These are phyloP conservation scores for Turritopsis rubra DNA, from an alignment of 30 jellyfish, hydroid and myxozoan species.

Conservation along the genomic window DNA sequence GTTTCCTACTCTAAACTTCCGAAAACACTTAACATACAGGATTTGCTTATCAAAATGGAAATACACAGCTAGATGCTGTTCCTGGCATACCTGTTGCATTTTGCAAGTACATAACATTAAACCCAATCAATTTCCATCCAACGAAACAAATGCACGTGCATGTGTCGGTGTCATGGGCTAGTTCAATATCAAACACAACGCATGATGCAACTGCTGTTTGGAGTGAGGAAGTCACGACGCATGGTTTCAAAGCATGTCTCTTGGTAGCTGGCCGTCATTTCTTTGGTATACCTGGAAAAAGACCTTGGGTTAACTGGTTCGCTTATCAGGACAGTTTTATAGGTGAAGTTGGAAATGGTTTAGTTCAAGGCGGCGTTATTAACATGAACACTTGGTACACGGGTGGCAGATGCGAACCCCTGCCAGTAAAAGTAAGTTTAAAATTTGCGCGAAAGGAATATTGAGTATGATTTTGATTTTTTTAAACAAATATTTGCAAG, in stretches of 20 bases:
- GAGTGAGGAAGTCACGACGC: slow-evolving; percentile 17
- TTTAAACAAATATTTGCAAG: too few relatives aligned
- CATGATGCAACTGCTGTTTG: slow-evolving; percentile 31
- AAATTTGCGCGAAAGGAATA: too few relatives aligned
- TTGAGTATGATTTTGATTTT: too few relatives aligned
- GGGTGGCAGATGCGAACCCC: slow-evolving; percentile 19
- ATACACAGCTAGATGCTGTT: slow-evolving; percentile 19
- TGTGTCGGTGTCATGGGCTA: slow-evolving; percentile 13
- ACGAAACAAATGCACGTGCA: not conserved
- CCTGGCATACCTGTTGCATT: slow-evolving; percentile 30
- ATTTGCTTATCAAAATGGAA: slow-evolving; percentile 17
- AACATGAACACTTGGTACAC: slow-evolving; percentile 26
- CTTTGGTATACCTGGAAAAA: not conserved
- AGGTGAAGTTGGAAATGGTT: not conserved
- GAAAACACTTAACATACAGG: not conserved
- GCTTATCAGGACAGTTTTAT: slow-evolving; percentile 9
- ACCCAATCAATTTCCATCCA: not conserved
- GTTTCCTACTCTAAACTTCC: not conserved
- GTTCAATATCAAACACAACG: not conserved
- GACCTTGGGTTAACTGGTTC: slow-evolving; percentile 19
- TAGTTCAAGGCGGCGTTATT: not conserved
- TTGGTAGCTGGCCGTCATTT: slow-evolving; percentile 34
- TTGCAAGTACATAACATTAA: slow-evolving; percentile 31
- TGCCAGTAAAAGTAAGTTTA: not conserved
- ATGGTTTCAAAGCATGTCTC: slow-evolving; percentile 30